A percentile compares a stretch with the other conserved stretches of the same genome.
Evolutionary conservation across 2,888 invertebrate species (phyloP).

Genomic region (Heteromyza rotundicornis): DNA sequence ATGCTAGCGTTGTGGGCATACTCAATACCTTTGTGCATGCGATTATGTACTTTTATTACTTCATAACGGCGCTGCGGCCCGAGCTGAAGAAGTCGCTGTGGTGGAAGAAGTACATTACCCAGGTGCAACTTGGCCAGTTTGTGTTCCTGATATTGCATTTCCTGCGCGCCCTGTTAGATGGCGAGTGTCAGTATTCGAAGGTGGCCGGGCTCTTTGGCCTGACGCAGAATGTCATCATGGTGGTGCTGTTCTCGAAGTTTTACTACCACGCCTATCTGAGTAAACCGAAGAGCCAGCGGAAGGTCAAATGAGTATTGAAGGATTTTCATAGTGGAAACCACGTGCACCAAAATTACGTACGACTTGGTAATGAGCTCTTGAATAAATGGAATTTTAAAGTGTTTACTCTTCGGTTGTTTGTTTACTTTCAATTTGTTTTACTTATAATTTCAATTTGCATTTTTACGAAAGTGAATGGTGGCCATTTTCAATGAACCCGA

Average conservation of each 20-base stretch:
- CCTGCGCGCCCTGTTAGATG: conserved; percentile 62
- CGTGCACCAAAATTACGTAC: no score
- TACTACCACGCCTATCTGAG: conserved; percentile 70
- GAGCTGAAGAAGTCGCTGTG: conserved; percentile 73
- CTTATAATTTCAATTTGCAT: no score
- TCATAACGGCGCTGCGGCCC: conserved; percentile 73
- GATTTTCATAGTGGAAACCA: no score
- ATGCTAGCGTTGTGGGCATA: conserved; percentile 69
- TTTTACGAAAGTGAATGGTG: no score
- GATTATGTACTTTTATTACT: conserved; percentile 82
- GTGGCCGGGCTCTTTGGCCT: conserved; percentile 66
- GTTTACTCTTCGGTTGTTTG: no score
- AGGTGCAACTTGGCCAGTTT: conserved; percentile 78
- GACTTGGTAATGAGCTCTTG: no score
- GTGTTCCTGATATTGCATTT: conserved; percentile 65
- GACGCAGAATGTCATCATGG: conserved; percentile 72
- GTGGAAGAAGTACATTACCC: conserved; percentile 79
- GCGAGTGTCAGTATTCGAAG: conserved; percentile 68
- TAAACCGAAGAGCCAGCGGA: conserved; percentile 35
- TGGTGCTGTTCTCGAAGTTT: conserved; percentile 72
- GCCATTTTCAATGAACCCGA: no score
- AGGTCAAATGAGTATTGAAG: no score
- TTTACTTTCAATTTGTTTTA: no score
- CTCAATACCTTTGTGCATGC: conserved; percentile 78
- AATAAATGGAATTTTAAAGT: no score